Conservation (phyloP, 2,888 invertebrate species). For the Carterocephalus palaemon region DNA sequence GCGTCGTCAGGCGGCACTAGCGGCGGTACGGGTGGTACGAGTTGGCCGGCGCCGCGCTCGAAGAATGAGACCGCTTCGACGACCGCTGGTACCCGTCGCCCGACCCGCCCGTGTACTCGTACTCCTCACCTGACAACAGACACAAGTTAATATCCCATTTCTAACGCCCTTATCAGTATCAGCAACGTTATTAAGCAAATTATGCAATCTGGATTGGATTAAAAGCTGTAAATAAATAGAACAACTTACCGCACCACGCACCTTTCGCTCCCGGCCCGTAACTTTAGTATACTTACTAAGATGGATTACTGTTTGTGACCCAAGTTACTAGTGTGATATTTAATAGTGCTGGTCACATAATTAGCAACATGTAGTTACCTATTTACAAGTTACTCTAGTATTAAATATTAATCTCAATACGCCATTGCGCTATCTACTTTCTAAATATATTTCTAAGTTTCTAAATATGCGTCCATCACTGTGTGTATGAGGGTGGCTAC, state of each 20-base stretch:
- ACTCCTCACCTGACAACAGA: conserved; percentile 62
- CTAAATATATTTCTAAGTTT: too few species aligned
- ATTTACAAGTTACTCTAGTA: too few species aligned
- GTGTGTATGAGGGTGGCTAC: too few species aligned
- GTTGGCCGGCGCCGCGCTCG: conserved; percentile 59
- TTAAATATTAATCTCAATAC: too few species aligned
- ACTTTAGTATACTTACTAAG: neutral
- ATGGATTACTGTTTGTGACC: neutral
- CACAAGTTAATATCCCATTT: conserved; percentile 23
- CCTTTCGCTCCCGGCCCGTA: conserved; percentile 46
- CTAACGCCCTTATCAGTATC: neutral
- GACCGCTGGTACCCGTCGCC: conserved; percentile 72
- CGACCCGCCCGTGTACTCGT: conserved; percentile 72
- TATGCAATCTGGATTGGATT: conserved; percentile 13
- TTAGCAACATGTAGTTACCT: too few species aligned
- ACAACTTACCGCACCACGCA: conserved; percentile 76
- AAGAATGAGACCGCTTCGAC: conserved; percentile 65
- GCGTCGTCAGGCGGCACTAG: conserved; percentile 49
- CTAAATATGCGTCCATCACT: too few species aligned
- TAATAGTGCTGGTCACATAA: too few species aligned
- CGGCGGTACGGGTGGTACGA: conserved; percentile 76
- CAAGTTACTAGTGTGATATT: neutral
- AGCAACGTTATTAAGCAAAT: conserved; percentile 26
- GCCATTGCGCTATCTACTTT: too few species aligned
- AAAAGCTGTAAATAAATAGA: conserved; percentile 35